phyloP scores from a whole-genome alignment of 2,113 vertebrate species.

The Thomomys bottae region DNA sequence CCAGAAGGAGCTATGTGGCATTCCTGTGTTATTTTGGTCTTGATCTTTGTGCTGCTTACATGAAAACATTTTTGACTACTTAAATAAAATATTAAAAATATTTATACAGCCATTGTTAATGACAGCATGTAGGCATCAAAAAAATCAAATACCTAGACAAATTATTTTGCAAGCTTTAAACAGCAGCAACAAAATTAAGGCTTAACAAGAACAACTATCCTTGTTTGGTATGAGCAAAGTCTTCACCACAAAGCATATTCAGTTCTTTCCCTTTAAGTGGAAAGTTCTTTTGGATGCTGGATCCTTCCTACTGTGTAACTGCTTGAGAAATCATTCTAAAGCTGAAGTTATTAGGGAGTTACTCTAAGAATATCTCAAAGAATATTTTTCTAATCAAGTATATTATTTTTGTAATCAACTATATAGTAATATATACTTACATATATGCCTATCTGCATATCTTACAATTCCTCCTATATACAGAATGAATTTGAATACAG shows the following conservation, averaged over 20 bases:
- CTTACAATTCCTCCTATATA: not conserved
- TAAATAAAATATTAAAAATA: not conserved
- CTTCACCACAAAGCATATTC: conserved; percentile 10
- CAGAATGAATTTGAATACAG: not conserved
- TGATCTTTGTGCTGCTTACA: not conserved
- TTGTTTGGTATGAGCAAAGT: not conserved
- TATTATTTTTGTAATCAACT: no score
- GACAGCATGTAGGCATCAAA: conserved; percentile 14
- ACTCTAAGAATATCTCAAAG: not conserved
- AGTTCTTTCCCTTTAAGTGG: not conserved
- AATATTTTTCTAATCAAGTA: not conserved
- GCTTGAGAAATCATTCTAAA: not conserved
- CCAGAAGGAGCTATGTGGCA: accelerated
- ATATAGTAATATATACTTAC: not conserved
- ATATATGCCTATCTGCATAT: not conserved
- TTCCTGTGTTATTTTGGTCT: not conserved
- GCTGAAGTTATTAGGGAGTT: not conserved
- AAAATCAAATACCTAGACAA: not conserved
- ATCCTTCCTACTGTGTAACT: not conserved
- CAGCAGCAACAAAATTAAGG: no score
- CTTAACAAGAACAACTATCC: not conserved
- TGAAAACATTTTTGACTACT: not conserved
- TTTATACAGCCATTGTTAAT: not conserved
- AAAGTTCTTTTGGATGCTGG: not conserved
- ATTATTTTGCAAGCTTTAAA: conserved; percentile 20